Evolutionary conservation across 2,113 vertebrate species (phyloP).

Genomic region (Notothenia rossii): DNA sequence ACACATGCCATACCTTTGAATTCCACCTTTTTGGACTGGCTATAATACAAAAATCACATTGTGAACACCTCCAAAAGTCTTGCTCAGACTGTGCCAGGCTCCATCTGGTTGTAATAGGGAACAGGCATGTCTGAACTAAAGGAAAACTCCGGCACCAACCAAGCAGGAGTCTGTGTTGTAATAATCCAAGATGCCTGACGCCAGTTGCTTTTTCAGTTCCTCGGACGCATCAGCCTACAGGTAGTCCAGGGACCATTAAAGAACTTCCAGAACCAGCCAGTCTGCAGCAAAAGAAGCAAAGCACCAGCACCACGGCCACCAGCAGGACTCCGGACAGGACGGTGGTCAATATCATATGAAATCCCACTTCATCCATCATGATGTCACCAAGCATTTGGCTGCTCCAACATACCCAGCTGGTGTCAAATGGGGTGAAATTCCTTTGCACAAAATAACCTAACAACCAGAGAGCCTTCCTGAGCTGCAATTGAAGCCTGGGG

Average conservation of each 20-base stretch:
- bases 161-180: rapidly evolving
- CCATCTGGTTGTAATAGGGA: not conserved
- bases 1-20: not conserved
- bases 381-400: not conserved
- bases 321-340: conserved; percentile 64
- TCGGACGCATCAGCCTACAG: not conserved
- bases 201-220: conserved; percentile 12
- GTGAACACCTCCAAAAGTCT: not conserved
- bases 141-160: not conserved
- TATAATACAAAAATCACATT: not conserved
- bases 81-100: not conserved
- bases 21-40: not conserved
- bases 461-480: not conserved
- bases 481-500: conserved; percentile 33
- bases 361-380: conserved; percentile 64
- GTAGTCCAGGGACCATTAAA: conserved; percentile 56
- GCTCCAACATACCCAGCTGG: not conserved
- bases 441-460: not conserved
- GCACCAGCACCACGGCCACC: conserved; percentile 69
- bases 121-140: not conserved
- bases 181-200: not conserved
- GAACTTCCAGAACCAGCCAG: conserved; percentile 70
- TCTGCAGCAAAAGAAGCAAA: conserved; percentile 85
- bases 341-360: conserved; percentile 66
- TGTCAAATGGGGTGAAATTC: not conserved